phyloP scores from a whole-genome alignment of 2,797 vertebrate genomes.

The Ptychobarbus kaznakovi region DNA sequence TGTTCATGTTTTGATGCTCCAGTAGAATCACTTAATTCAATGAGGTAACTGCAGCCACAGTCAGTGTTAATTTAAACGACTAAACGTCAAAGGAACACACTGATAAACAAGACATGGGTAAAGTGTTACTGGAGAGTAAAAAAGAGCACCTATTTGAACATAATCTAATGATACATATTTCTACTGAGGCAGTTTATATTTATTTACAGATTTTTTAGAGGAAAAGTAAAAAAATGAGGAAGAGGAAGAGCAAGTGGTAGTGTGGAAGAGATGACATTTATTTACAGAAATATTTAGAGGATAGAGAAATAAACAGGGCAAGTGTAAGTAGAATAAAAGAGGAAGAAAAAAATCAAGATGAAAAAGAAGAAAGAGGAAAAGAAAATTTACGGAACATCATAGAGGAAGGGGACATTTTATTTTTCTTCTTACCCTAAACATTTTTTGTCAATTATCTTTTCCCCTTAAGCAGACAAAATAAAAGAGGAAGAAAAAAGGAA shows the following conservation, averaged over 20 bases:
- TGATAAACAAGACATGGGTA: background rate
- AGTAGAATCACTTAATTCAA: background rate
- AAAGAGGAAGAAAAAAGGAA: background rate
- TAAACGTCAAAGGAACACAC: background rate
- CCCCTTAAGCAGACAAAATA: background rate
- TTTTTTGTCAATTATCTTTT: too few relatives aligned
- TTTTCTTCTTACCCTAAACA: background rate
- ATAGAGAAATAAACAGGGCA: background rate
- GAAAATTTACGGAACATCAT: background rate
- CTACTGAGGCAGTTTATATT: background rate
- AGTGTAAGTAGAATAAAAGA: background rate
- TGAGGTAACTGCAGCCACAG: too few relatives aligned
- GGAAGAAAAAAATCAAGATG: background rate
- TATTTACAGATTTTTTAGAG: background rate
- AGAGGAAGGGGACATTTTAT: background rate
- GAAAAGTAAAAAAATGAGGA: background rate
- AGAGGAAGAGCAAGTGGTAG: background rate
- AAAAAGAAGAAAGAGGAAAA: background rate
- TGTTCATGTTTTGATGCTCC: background rate
- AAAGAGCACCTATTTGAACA: background rate
- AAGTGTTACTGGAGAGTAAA: background rate
- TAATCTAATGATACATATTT: background rate
- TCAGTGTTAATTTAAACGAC: background rate
- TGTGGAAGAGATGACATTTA: conserved; percentile 6
- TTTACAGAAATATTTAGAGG: conserved; percentile 8